Base-by-base conservation (phyloP, 2,113 vertebrate genomes). In the Motacilla tschutschensis region DNA sequence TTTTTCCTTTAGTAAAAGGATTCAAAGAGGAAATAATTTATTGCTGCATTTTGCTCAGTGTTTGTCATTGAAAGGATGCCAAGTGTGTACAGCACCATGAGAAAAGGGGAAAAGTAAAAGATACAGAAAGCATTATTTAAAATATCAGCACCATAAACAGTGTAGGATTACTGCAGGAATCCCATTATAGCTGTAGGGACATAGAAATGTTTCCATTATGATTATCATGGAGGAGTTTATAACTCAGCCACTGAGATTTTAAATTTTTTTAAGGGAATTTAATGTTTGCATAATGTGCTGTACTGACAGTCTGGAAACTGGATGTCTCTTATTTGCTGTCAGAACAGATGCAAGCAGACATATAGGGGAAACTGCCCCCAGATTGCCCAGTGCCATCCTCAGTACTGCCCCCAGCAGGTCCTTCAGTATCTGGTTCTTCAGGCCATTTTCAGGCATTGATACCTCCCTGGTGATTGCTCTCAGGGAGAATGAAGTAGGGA, bases 21-120 rank as follows among this genome's bases (percentile, higher is more conserved):
- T 93, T 94, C 92, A 94, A 89, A 93, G 91, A 93, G 79, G 88
- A 94, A 95, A 92, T 95, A 95, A 96, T 96, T 91, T 93, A 94
- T 91, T 85, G 88, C 80, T 81, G 77, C 87, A 88, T 86, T 95
- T 94, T 93, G 60, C 91, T 90, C 83, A 93, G 55, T 95, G 88
- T 94, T 95, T 93, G 91, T 87, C 79, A 91, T 78, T 94, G 93
- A 93, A 95, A 95, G 86, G 82, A 89, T 91, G 90, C 91, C 93
- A 94, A 94, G 46, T 79, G 79, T 94, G 72, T 94, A 92, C 88
- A 90, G 77, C 75, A 82, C 59, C 24, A 15, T 76, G 83, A 82
- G 86, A 88, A 93, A 86, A 81, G 41, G 40, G 29, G 60, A 55
- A 66, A 76, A 71, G 53, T 72, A 85, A 91, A 91, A 91, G 89